A percentile compares a stretch with the other conserved stretches of the same genome.
These are phyloP conservation scores for Epizoanthus illoricatus DNA, from an alignment of 92 coral and sea anemone genomes.

Conservation along the genomic window DNA sequence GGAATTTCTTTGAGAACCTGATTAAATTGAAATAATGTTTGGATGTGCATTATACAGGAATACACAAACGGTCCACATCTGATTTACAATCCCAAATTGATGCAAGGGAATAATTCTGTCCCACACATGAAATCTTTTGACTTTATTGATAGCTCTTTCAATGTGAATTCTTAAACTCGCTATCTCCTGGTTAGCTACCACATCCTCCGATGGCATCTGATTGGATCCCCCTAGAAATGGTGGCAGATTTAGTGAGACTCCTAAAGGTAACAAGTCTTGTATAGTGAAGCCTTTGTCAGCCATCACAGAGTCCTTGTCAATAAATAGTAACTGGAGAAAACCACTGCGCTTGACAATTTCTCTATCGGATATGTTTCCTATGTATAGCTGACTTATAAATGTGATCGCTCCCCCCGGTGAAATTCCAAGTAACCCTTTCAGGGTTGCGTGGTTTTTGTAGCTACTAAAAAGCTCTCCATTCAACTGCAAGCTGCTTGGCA, in stretches of 20 bases:
- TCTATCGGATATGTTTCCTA: slow-evolving; percentile 13
- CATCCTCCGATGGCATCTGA: slow-evolving; percentile 17
- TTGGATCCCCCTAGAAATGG: slow-evolving; percentile 11
- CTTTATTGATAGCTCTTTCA: slow-evolving; percentile 2
- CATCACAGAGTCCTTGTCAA: slow-evolving; percentile 4
- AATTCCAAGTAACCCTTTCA: slow-evolving; percentile 7
- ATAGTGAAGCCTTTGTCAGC: slow-evolving; percentile 28
- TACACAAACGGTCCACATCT: not conserved
- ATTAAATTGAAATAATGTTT: no score
- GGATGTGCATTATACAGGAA: no score
- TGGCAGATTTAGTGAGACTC: slow-evolving; percentile 19
- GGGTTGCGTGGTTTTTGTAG: slow-evolving; percentile 16
- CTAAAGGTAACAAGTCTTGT: slow-evolving; percentile 7
- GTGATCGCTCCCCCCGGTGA: slow-evolving; percentile 23
- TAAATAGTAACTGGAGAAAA: not conserved
- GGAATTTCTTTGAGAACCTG: no score
- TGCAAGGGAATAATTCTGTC: slow-evolving; percentile 10
- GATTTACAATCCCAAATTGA: slow-evolving; percentile 8
- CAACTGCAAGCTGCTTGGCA: slow-evolving; percentile 62
- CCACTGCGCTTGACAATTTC: slow-evolving; percentile 25
- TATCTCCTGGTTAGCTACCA: not conserved
- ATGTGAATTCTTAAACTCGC: slow-evolving; percentile 13
- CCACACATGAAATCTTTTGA: slow-evolving; percentile 13
- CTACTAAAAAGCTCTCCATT: slow-evolving; percentile 23
- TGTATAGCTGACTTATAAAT: not conserved